These are phyloP conservation scores for Nasonia giraulti DNA, from an alignment of 1,140 invertebrate genomes.

Conservation along the genomic window DNA sequence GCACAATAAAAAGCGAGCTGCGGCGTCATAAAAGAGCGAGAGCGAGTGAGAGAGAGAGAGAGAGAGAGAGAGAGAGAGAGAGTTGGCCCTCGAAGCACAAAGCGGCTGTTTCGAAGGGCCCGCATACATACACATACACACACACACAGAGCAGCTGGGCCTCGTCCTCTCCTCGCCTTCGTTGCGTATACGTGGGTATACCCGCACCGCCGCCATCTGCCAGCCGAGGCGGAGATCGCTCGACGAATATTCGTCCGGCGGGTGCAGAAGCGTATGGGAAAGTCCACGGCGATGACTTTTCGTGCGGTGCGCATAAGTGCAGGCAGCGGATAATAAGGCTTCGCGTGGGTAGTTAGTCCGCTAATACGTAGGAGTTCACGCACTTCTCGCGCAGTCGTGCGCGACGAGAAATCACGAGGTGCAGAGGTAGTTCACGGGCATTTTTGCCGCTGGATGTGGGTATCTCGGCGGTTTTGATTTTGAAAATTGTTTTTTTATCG, in stretches of 20 bases:
- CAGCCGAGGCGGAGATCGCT: not conserved
- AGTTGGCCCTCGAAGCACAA: constrained; percentile 5
- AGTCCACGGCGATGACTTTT: not conserved
- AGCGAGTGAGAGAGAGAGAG: not conserved
- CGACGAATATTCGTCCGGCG: not conserved
- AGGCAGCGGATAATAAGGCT: too few relatives aligned
- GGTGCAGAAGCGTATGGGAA: constrained; percentile 18
- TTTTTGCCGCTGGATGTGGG: too few relatives aligned
- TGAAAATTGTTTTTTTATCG: too few relatives aligned
- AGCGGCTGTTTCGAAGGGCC: constrained; percentile 9
- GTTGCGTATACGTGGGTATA: not conserved
- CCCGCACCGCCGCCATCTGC: not conserved
- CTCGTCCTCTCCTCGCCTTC: not conserved
- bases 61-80: constrained; percentile 3
- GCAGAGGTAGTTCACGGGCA: too few relatives aligned
- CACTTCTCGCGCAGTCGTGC: not conserved
- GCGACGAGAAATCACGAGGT: too few relatives aligned
- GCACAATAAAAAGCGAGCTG: constrained; percentile 12
- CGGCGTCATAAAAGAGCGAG: not conserved
- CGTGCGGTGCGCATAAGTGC: not conserved
- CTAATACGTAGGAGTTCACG: too few relatives aligned
- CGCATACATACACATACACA: not conserved
- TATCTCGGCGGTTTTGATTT: too few relatives aligned
- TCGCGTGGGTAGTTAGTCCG: too few relatives aligned
- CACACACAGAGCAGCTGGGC: not conserved